Evolutionary conservation across 2,113 vertebrate species (phyloP), one percentile per base, ranked within the genome.

Genomic region (Boleophthalmus pectinirostris): DNA sequence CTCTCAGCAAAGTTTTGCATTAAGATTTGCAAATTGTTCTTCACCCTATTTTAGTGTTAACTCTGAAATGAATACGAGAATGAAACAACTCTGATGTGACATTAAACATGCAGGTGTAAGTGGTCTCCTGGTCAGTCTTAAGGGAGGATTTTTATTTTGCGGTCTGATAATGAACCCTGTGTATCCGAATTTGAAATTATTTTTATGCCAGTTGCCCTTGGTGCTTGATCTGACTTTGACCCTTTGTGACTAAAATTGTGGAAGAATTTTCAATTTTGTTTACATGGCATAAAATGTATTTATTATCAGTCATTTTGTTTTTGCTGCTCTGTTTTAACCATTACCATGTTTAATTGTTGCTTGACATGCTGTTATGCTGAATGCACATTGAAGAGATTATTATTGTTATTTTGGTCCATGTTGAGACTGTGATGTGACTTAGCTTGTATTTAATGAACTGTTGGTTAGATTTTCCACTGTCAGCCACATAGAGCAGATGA

Each of bases 381-480:
- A 61, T 61, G 58, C 58, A 18, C 24, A 61, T 20, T 61, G 15
- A 33, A 33, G 58, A 33, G 58, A 61, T 61, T 61, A 61, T 61
- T 33, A 33, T 61, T 61, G 25, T 61, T 81, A 77, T 82, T 73
- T 85, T 57, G 35, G 77, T 63, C 64, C 76, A 66, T 75, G 47
- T 45, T 68, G 66, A 60, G 68, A 80, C 80, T 83, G 67, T 84
- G 71, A 73, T 78, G 71, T 79, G 69, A 64, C 70, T 81, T 81
- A 74, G 67, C 79, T 46, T 73, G 67, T 75, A 13, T 72, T 68
- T 83, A 60, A 80, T 74, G 73, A 86, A 51, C 24, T 76, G 61
- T 82, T 79, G 54, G 21, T 78, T 84, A 76, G 65, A 74, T 74
- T 69, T 78, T 56, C 63, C 45, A 68, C 60, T 24, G 3, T 14